Percentiles rank a stretch among this genome's conserved stretches.
Conservation (phyloP, 2,113 vertebrate species). For the Arizona elegans region DNA sequence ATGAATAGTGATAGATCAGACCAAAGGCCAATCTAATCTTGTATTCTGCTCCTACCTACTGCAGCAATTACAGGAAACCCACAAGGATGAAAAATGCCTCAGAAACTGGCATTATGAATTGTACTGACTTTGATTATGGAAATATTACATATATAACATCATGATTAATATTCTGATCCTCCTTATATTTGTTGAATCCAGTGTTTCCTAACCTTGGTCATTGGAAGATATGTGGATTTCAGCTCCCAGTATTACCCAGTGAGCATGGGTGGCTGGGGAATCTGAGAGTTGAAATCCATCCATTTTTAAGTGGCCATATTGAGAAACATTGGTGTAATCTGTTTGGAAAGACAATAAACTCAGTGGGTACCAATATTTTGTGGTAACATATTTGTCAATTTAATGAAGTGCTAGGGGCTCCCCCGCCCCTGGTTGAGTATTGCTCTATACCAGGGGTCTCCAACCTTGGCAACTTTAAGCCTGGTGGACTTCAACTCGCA, state of each 20-base stretch:
- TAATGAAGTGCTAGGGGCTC: background rate
- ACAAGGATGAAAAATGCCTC: background rate
- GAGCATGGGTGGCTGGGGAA: background rate
- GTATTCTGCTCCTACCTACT: background rate
- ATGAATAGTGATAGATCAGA: background rate
- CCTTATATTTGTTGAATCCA: background rate
- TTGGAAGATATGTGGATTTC: background rate
- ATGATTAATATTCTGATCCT: background rate
- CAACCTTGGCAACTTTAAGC: no score
- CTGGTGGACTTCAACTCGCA: no score
- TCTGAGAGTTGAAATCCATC: background rate
- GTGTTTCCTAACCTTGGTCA: background rate
- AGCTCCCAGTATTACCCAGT: background rate
- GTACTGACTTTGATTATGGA: background rate
- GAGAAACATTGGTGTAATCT: background rate
- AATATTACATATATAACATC: background rate
- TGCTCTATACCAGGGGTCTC: background rate
- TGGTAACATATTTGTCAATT: background rate
- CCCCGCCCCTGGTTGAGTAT: background rate
- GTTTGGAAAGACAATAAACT: background rate
- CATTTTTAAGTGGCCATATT: background rate
- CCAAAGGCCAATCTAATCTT: background rate
- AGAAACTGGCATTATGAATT: background rate
- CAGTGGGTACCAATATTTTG: background rate
- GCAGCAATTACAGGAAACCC: background rate